Percentiles rank a stretch among this genome's conserved stretches.
phyloP scores from a whole-genome alignment of 35 echinoderm and acorn worm genomes.

The Amphiura filiformis region DNA sequence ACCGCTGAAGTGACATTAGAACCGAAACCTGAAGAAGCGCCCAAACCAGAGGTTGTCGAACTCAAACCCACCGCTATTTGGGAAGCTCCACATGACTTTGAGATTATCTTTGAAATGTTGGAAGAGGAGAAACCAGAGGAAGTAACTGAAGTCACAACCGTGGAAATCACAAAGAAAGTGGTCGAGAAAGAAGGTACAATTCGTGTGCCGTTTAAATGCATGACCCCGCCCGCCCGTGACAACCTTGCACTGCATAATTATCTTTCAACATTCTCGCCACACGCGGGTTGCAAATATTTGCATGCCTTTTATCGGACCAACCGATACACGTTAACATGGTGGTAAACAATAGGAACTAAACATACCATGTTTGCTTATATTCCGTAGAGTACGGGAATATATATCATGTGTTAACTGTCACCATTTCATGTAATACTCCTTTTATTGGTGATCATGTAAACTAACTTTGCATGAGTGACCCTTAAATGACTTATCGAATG shows the following conservation, averaged over 20 bases:
- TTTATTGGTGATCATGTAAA: no score
- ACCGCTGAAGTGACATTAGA: neutral
- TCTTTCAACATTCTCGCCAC: neutral
- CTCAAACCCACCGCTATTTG: neutral
- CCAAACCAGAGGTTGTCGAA: neutral
- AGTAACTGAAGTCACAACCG: neutral
- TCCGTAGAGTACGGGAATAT: no score
- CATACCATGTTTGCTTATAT: neutral
- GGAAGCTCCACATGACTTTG: neutral
- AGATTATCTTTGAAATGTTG: neutral
- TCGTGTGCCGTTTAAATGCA: neutral
- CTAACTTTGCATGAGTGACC: no score
- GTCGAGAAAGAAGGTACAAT: neutral
- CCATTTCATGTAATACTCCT: no score
- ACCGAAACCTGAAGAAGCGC: neutral
- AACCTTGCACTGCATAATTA: neutral
- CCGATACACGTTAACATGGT: neutral
- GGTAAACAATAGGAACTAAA: neutral
- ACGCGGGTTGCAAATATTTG: neutral
- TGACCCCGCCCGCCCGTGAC: neutral
- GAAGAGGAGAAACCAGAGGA: conserved; percentile 24
- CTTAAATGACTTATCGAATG: no score
- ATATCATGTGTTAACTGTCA: no score
- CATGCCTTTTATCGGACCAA: neutral
- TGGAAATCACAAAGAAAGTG: neutral